Evolutionary conservation across 2,888 invertebrate species (phyloP), one percentile per base, ranked within the genome.

Genomic region (Apotomis capreana): DNA sequence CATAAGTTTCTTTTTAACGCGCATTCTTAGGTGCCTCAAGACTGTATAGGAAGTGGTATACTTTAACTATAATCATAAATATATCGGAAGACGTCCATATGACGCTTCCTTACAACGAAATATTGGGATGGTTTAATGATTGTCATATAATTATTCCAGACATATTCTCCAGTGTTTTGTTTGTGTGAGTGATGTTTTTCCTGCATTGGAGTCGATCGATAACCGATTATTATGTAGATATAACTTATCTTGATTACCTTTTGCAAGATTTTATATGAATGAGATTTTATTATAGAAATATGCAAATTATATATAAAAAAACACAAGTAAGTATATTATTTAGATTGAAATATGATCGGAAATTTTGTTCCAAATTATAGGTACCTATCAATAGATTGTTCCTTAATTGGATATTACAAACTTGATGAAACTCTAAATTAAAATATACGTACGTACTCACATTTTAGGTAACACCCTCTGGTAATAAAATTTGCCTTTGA

Each of bases 21-120:
- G 72, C 72, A 72, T 72, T 72, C 72, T 72, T 72, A 72, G 72
- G 72, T 72, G 72, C 72, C 72, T 72, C 72, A 68, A 68, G 63
- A 72, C 63, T 72, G 72, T 72, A 72, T 57, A 72, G 72, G 52
- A 72, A 72, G 72, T 72, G 61, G 51, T 72, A 68, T 72, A 72
- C 72, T 68, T 72, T 72, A 71, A 52, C 62, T 63, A 40, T 72
- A 72, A 68, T 72, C 58, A 62, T 72, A 68, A 49, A 55, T 63
- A 68, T 62, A 68, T 58, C 72, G 13, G 62, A 54, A 46, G 51
- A 40, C 63, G 52, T 62, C 71, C 57, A 57, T 62, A 68, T 59
- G 63, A 62, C 51, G 63, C 58, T 26, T 64, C 52, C 63, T 63
- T 58, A 68, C 68, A 68, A 68, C 63, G 72, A 68, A 68, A 63